A percentile compares a stretch with the other conserved stretches of the same genome.
Conservation (phyloP, 1,140 invertebrate genomes). For the Hormaphis cornu region DNA sequence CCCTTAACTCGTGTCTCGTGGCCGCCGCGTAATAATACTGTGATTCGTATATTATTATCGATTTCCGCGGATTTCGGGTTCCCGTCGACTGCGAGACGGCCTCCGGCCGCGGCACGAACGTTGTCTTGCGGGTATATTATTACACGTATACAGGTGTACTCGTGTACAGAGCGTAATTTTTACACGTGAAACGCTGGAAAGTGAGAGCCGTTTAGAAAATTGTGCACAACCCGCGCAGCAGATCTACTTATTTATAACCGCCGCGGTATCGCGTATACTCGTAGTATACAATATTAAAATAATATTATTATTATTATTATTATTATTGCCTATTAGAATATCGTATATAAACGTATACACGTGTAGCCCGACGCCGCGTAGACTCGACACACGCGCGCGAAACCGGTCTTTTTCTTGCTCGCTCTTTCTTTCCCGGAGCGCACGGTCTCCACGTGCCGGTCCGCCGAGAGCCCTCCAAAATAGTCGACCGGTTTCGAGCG, state of each 20-base stretch:
- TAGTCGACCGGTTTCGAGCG: neutral
- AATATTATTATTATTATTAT: too few species aligned
- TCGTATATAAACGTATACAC: neutral
- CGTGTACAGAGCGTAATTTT: neutral
- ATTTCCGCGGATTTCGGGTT: neutral
- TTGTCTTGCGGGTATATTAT: too few species aligned
- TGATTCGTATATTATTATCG: too few species aligned
- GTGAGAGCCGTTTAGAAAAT: constrained; percentile 16
- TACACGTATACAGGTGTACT: neutral
- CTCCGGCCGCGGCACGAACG: too few species aligned
- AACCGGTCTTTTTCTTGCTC: neutral
- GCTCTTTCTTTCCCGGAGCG: neutral
- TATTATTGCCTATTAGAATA: too few species aligned
- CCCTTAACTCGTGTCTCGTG: too few species aligned
- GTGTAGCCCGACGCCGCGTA: neutral
- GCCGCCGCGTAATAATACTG: too few species aligned
- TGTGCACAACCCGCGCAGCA: too few species aligned
- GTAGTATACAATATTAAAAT: too few species aligned
- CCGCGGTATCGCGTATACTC: too few species aligned
- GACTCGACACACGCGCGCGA: neutral
- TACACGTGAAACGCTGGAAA: neutral
- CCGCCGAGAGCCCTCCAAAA: neutral
- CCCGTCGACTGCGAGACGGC: neutral
- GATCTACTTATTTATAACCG: too few species aligned
- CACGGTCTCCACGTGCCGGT: neutral